phyloP scores from a whole-genome alignment of 1,140 invertebrate genomes.

The Platyscapa corneri region DNA sequence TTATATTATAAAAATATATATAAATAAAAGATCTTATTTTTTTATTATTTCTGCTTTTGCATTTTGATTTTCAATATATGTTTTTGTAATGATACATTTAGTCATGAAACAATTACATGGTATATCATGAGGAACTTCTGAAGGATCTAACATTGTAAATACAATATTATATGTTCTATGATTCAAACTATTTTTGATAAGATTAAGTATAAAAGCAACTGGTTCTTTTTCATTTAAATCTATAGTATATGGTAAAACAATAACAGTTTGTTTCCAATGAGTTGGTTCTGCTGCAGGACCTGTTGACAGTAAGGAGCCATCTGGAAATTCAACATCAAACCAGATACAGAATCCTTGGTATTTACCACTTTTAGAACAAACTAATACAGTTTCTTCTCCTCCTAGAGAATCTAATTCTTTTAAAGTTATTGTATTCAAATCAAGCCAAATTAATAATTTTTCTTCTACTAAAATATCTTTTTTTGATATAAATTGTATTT shows the following conservation, averaged over 20 bases:
- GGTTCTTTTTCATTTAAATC: slow-evolving; percentile 81
- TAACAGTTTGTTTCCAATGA: slow-evolving; percentile 98
- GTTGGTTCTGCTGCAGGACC: slow-evolving; percentile 85
- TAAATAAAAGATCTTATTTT: slow-evolving; percentile 26
- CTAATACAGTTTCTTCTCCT: slow-evolving; percentile 75
- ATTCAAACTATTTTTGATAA: slow-evolving; percentile 64
- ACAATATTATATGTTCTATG: slow-evolving; percentile 80
- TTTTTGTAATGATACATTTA: slow-evolving; percentile 83
- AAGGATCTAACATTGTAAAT: slow-evolving; percentile 81
- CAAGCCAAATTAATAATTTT: slow-evolving; percentile 85
- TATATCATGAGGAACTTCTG: slow-evolving; percentile 82
- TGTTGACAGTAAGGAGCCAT: slow-evolving; percentile 81
- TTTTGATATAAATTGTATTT: slow-evolving; percentile 63
- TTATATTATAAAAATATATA: slow-evolving; percentile 33
- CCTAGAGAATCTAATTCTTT: slow-evolving; percentile 87
- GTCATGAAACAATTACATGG: slow-evolving; percentile 82
- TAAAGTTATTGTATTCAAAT: slow-evolving; percentile 79
- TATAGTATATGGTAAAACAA: slow-evolving; percentile 84
- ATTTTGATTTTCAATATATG: slow-evolving; percentile 75
- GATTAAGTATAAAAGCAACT: slow-evolving; percentile 73
- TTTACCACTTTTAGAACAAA: slow-evolving; percentile 75
- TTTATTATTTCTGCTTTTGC: not conserved
- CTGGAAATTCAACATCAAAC: slow-evolving; percentile 84
- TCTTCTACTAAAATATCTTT: slow-evolving; percentile 72
- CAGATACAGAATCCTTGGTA: slow-evolving; percentile 93